Conservation (phyloP, 2,888 invertebrate genomes). For the Reticulitermes lucifugus region DNA sequence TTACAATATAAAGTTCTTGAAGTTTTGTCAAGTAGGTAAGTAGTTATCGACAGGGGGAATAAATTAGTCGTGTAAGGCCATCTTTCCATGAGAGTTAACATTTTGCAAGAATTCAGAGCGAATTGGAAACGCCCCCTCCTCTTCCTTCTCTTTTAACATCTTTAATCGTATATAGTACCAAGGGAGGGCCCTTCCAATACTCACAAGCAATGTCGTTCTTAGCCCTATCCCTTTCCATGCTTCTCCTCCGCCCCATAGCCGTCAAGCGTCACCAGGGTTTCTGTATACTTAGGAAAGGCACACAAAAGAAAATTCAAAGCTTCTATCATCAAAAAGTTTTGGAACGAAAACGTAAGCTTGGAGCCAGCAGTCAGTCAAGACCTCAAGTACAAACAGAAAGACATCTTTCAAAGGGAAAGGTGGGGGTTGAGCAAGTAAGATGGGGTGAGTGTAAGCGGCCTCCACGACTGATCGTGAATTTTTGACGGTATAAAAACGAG, state of each 20-base stretch:
- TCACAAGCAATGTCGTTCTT: not conserved
- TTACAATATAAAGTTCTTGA: too few relatives aligned
- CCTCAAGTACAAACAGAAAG: constrained; percentile 11
- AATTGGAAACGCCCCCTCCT: not conserved
- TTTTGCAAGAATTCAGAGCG: too few relatives aligned
- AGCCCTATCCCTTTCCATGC: not conserved
- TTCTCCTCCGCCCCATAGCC: not conserved
- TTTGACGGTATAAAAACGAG: constrained; percentile 16
- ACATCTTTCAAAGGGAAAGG: constrained; percentile 1
- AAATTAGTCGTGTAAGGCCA: too few relatives aligned
- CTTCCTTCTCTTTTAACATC: not conserved
- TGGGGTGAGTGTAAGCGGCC: constrained; percentile 17
- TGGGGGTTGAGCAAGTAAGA: not conserved
- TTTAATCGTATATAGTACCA: constrained; percentile 9
- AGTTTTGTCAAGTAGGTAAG: too few relatives aligned
- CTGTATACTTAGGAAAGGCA: constrained; percentile 42
- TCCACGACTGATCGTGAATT: constrained; percentile 29
- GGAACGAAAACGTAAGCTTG: constrained; percentile 15
- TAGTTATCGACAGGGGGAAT: too few relatives aligned
- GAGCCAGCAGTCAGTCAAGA: constrained; percentile 5
- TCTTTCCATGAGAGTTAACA: too few relatives aligned
- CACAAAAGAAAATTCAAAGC: constrained; percentile 41
- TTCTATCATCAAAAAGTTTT: constrained; percentile 38
- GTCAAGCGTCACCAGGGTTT: constrained; percentile 1
- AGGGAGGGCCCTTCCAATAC: not conserved